phyloP scores from a whole-genome alignment of 2,888 invertebrate species.

The Leucoptera coffeella region DNA sequence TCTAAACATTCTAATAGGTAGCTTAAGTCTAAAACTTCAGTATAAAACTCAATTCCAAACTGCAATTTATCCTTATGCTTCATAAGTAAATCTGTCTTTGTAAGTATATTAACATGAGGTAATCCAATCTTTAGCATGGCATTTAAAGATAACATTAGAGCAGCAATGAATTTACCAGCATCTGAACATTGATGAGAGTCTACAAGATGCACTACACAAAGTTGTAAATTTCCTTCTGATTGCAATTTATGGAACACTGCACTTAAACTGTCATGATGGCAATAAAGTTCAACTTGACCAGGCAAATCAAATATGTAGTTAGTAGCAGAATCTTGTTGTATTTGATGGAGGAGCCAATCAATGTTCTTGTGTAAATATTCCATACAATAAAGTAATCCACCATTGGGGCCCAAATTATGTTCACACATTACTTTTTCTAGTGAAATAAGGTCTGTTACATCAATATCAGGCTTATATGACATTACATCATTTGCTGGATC shows the following conservation, averaged over 20 bases:
- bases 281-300: constrained; percentile 87
- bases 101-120: constrained; percentile 93
- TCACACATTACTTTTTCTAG: constrained; percentile 87
- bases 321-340: constrained; percentile 56
- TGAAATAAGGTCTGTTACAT: constrained; percentile 75
- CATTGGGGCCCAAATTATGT: constrained; percentile 88
- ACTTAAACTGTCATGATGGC: constrained; percentile 76
- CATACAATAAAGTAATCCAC: constrained; percentile 90
- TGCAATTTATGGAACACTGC: constrained; percentile 60
- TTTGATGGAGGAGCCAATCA: constrained; percentile 76
- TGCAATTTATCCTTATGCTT: constrained; percentile 68
- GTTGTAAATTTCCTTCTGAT: constrained; percentile 57
- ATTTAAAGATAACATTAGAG: constrained; percentile 80
- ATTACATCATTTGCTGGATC: constrained; percentile 96
- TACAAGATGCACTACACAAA: constrained; percentile 89
- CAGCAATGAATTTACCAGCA: constrained; percentile 90
- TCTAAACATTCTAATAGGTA: constrained; percentile 81
- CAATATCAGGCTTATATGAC: constrained; percentile 71
- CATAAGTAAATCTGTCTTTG: constrained; percentile 81
- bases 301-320: constrained; percentile 91
- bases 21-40: constrained; percentile 86
- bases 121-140: constrained; percentile 92
- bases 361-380: constrained; percentile 87
- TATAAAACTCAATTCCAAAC: constrained; percentile 88
- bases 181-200: constrained; percentile 96